Percentiles rank a stretch among this genome's conserved stretches.
phyloP scores from a whole-genome alignment of 92 coral and sea anemone species.

The Phenganax stokvisi region DNA sequence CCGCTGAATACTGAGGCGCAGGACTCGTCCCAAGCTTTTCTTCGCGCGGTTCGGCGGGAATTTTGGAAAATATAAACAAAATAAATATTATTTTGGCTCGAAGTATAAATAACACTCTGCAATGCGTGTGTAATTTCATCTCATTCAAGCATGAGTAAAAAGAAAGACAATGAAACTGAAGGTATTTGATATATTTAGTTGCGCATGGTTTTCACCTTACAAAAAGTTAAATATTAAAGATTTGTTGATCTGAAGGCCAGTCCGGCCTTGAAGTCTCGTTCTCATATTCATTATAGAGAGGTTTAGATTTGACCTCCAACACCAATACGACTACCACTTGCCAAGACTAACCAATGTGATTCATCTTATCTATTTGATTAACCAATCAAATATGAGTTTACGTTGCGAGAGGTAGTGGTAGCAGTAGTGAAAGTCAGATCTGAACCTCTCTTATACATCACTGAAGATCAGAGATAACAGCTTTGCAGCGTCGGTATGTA shows the following conservation, averaged over 20 bases:
- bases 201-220: background rate
- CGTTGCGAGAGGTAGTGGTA: no score
- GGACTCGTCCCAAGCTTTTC: background rate
- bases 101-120: background rate
- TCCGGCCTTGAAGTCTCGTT: no score
- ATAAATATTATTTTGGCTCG: background rate
- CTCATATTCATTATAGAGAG: no score
- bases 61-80: background rate
- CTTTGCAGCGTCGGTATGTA: no score
- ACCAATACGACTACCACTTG: no score
- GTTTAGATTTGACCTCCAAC: no score
- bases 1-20: slow-evolving; percentile 13
- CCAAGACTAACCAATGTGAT: no score
- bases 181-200: background rate
- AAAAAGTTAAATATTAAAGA: background rate
- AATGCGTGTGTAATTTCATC: background rate
- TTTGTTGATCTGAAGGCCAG: background rate
- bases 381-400: no score
- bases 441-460: no score
- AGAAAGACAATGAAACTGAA: slow-evolving; percentile 70
- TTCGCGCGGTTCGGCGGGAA: background rate
- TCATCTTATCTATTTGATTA: no score
- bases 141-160: slow-evolving; percentile 70
- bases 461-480: no score
- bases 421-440: no score